Percentiles rank a stretch among this genome's conserved stretches.
These are phyloP conservation scores for Calliphora vicina DNA, from an alignment of 1,140 invertebrate genomes.

Conservation along the genomic window DNA sequence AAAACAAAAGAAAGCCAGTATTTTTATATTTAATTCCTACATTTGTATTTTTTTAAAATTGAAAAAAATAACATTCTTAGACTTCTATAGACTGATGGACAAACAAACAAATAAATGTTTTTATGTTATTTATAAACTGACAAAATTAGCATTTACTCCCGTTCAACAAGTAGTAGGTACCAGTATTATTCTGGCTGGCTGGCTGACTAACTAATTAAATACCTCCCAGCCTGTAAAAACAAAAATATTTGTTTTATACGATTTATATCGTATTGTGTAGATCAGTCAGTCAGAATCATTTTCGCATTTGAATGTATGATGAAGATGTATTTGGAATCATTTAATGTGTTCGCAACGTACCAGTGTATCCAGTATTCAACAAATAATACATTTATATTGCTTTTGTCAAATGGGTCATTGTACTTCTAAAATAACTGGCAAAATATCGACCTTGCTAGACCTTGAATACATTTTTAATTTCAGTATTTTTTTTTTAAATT, in stretches of 20 bases:
- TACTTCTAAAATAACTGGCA: conserved; percentile 45
- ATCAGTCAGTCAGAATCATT: no score
- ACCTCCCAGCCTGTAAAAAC: not conserved
- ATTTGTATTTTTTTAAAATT: no score
- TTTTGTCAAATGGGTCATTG: conserved; percentile 53
- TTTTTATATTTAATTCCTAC: no score
- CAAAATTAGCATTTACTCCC: not conserved
- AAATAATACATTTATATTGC: not conserved
- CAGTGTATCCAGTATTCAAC: not conserved
- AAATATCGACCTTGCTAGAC: conserved; percentile 58
- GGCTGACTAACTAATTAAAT: no score
- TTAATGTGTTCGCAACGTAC: not conserved
- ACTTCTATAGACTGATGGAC: no score
- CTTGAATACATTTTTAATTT: conserved; percentile 46
- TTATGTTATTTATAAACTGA: not conserved
- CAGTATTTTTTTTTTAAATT: not conserved
- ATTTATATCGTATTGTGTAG: not conserved
- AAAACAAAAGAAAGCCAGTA: no score
- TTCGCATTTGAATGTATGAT: no score
- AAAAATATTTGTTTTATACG: not conserved
- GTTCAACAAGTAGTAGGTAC: not conserved
- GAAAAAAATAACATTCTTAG: no score
- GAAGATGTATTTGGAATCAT: no score
- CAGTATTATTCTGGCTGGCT: not conserved
- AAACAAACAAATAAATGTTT: no score